Evolutionary conservation across 2,888 invertebrate genomes (phyloP).

Genomic region (Cataglyphis rosenhaueri): DNA sequence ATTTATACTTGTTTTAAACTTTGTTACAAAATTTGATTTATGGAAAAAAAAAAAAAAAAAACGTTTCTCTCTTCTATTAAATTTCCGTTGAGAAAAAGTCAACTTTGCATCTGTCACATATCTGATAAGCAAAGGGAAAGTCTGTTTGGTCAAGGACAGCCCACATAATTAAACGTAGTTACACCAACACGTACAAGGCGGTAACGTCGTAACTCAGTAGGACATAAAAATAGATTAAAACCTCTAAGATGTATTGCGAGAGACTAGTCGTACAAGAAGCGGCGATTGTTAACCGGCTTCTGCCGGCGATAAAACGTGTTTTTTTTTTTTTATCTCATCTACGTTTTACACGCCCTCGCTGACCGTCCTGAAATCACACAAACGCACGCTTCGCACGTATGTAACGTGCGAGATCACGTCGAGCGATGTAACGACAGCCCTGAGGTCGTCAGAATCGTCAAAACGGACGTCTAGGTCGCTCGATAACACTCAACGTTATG

Average conservation of each 20-base stretch:
- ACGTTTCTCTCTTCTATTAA: neutral
- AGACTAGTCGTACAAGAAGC: neutral
- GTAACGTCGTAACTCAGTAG: neutral
- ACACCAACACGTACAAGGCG: neutral
- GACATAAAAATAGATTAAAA: constrained; percentile 19
- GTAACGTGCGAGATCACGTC: constrained; percentile 15
- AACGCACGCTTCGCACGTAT: neutral
- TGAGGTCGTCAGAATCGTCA: constrained; percentile 46
- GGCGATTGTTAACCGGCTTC: constrained; percentile 14
- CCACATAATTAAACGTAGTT: constrained; percentile 23
- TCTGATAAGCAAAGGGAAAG: constrained; percentile 38
- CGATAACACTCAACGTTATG: constrained; percentile 55
- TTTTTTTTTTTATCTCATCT: constrained; percentile 12
- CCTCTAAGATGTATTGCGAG: neutral
- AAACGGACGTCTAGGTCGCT: constrained; percentile 61
- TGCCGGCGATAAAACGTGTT: constrained; percentile 9
- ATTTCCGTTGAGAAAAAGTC: neutral
- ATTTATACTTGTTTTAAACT: neutral
- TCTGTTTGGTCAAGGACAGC: constrained; percentile 37
- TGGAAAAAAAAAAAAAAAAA: neutral
- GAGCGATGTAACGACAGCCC: constrained; percentile 52
- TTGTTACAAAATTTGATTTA: neutral
- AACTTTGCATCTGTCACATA: neutral
- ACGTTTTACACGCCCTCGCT: neutral
- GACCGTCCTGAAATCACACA: constrained; percentile 38